Percentiles rank a stretch among this genome's conserved stretches.
Evolutionary conservation across 2,113 vertebrate genomes (phyloP).

Genomic region (Chionis minor): DNA sequence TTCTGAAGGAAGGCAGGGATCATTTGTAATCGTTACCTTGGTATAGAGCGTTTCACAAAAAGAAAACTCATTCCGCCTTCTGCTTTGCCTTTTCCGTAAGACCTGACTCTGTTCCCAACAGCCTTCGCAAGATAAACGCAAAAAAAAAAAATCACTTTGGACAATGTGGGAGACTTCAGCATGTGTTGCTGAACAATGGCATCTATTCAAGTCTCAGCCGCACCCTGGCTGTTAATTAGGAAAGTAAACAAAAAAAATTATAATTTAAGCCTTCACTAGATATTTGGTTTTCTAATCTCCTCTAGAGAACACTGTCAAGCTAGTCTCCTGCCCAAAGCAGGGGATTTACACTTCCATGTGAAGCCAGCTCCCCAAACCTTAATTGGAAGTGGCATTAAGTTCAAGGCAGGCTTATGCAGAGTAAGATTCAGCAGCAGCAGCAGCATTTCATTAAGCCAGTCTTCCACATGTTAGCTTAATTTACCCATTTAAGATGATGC

Average conservation of each 20-base stretch:
- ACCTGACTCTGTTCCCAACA: not conserved
- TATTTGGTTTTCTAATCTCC: slow-evolving; percentile 15
- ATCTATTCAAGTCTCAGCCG: not conserved
- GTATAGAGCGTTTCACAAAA: not conserved
- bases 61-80: not conserved
- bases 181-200: not conserved
- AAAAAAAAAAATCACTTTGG: not conserved
- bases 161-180: not conserved
- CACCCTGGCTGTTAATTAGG: not conserved
- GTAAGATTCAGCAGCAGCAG: not conserved
- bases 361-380: not conserved
- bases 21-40: not conserved
- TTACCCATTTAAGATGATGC: not conserved
- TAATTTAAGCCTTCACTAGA: not conserved
- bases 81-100: not conserved
- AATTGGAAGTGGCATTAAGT: slow-evolving; percentile 19
- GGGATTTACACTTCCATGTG: not conserved
- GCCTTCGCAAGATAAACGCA: not conserved
- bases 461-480: not conserved
- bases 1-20: not conserved
- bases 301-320: not conserved
- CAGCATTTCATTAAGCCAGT: not conserved
- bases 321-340: not conserved
- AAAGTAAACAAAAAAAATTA: not conserved
- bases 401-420: not conserved